phyloP scores from a whole-genome alignment of 2,113 vertebrate species.

The Pseudorhombus dupliciocellatus region DNA sequence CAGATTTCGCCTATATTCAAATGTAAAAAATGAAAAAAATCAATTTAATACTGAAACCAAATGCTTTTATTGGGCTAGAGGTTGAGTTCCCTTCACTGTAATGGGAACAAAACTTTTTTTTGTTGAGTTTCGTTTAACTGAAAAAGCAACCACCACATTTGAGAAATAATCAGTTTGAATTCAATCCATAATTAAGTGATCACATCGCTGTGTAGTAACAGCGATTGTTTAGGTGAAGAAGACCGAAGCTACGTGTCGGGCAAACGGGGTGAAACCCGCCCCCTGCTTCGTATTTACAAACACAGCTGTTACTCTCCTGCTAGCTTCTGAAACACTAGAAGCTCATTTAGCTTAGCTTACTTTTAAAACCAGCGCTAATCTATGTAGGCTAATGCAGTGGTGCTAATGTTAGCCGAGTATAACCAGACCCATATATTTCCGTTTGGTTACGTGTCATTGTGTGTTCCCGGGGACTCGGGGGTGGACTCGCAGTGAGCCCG shows the following conservation, averaged over 20 bases:
- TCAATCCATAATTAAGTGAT: neutral
- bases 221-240: neutral
- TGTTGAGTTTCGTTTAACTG: neutral
- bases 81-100: no score
- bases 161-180: neutral
- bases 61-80: no score
- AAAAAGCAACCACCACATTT: neutral
- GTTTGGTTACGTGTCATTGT: conserved; percentile 59
- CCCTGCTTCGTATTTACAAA: conserved; percentile 70
- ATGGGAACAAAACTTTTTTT: no score
- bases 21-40: no score
- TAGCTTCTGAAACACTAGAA: conserved; percentile 4
- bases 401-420: neutral
- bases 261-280: conserved; percentile 6
- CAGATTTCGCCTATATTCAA: no score
- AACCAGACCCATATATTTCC: neutral
- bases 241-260: neutral
- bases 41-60: no score
- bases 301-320: conserved; percentile 65
- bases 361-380: no score
- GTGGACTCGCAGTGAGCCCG: neutral
- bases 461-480: conserved; percentile 6
- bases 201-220: conserved; percentile 4
- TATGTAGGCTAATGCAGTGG: neutral
- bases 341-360: neutral